phyloP scores from a whole-genome alignment of 1,140 invertebrate species.

The Drosophila sp. region DNA sequence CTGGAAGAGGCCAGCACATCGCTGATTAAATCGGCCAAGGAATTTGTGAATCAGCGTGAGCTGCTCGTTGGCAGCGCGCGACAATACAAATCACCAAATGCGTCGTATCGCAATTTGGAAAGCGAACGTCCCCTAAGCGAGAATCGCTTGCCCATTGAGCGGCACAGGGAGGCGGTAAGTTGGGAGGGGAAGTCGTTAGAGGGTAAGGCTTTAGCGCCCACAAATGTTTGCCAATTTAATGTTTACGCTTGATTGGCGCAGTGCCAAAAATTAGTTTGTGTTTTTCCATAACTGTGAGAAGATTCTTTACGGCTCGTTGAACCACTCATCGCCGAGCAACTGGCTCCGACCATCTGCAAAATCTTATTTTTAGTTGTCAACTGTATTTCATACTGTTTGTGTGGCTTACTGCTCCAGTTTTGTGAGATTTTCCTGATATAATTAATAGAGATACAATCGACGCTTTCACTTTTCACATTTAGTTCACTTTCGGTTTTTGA shows the following conservation, averaged over 20 bases:
- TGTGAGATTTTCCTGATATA: conserved; percentile 29
- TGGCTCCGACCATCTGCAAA: conserved; percentile 14
- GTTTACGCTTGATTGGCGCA: conserved; percentile 66
- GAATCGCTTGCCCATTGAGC: conserved; percentile 70
- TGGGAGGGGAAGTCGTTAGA: background rate
- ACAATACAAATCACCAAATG: conserved; percentile 75
- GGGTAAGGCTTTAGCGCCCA: conserved; percentile 3
- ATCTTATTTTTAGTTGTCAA: conserved; percentile 51
- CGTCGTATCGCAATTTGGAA: conserved; percentile 59
- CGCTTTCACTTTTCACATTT: conserved; percentile 50
- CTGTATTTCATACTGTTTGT: conserved; percentile 40
- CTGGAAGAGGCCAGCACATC: conserved; percentile 16
- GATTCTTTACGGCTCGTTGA: conserved; percentile 69
- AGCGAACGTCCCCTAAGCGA: conserved; percentile 71
- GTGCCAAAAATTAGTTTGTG: conserved; percentile 34
- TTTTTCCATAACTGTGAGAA: conserved; percentile 67
- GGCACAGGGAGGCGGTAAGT: conserved; percentile 58
- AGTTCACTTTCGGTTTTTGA: conserved; percentile 1
- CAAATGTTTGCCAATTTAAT: conserved; percentile 44
- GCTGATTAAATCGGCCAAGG: conserved; percentile 65
- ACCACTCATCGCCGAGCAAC: conserved; percentile 8
- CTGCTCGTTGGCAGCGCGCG: conserved; percentile 71
- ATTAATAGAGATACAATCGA: background rate
- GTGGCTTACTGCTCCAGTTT: conserved; percentile 6
- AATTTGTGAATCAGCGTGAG: conserved; percentile 72